These are phyloP conservation scores for Nasonia longicornis DNA, from an alignment of 1,140 invertebrate genomes.

Conservation along the genomic window DNA sequence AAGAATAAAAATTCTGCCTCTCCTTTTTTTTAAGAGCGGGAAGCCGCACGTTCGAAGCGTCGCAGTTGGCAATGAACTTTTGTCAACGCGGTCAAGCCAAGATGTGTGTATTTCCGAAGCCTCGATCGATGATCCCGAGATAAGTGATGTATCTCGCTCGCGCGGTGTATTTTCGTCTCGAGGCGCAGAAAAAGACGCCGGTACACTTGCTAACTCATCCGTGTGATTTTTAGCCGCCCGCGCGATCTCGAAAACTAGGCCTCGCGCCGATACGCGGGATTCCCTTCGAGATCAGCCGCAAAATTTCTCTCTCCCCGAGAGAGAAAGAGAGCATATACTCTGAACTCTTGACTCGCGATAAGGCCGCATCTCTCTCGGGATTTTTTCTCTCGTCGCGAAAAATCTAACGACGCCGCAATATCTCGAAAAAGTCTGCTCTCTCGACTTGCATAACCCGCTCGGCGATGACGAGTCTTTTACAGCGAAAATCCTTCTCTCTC, in stretches of 20 bases:
- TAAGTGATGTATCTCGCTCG: background rate
- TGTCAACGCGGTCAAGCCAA: background rate
- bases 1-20: too few relatives aligned
- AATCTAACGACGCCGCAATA: background rate
- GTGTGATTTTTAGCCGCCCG: too few relatives aligned
- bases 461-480: too few relatives aligned
- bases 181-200: background rate
- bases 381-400: background rate
- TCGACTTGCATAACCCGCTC: too few relatives aligned
- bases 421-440: too few relatives aligned
- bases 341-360: constrained; percentile 2
- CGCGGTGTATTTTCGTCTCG: background rate
- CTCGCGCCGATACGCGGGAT: too few relatives aligned
- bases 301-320: too few relatives aligned
- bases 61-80: background rate
- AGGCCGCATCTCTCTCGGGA: background rate
- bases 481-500: too few relatives aligned
- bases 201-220: too few relatives aligned
- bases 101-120: background rate
- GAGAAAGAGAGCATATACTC: background rate
- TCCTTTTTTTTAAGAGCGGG: too few relatives aligned
- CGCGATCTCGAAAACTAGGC: too few relatives aligned
- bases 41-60: background rate
- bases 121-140: background rate
- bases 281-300: too few relatives aligned